These are phyloP conservation scores for Glareola pratincola DNA, from an alignment of 2,113 vertebrate genomes.

Conservation along the genomic window DNA sequence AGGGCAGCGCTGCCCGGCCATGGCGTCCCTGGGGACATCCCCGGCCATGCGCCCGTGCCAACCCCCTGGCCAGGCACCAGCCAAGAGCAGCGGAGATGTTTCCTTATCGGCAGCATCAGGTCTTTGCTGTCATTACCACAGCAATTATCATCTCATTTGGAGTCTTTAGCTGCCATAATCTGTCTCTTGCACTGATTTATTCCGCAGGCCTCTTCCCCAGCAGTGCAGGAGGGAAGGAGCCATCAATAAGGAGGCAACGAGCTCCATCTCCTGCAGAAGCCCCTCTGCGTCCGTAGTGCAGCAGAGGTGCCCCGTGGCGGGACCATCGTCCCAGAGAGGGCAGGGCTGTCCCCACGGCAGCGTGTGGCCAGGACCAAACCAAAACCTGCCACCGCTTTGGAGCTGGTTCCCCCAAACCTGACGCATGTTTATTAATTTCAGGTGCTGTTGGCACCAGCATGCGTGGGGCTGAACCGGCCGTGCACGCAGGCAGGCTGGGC, in stretches of 20 bases:
- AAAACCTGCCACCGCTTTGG: fast-evolving
- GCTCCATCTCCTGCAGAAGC: neutral
- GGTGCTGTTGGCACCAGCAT: neutral
- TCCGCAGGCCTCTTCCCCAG: conserved; percentile 37
- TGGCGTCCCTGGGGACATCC: neutral
- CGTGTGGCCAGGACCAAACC: fast-evolving
- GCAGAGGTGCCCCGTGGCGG: neutral
- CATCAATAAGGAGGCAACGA: conserved; percentile 38
- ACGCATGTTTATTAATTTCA: neutral
- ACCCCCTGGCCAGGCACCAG: neutral
- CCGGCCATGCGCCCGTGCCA: neutral
- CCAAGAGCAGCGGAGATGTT: neutral
- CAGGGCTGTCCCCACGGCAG: neutral
- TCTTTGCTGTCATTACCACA: conserved; percentile 58
- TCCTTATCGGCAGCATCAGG: conserved; percentile 56
- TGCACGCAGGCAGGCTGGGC: neutral
- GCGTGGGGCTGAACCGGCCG: fast-evolving
- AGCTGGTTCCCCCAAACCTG: neutral
- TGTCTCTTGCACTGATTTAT: conserved; percentile 66
- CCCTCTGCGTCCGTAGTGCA: neutral
- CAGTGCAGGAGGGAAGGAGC: neutral
- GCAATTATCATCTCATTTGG: conserved; percentile 70
- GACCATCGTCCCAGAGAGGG: neutral
- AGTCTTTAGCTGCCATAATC: conserved; percentile 71
- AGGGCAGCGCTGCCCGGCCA: neutral